Percentiles rank a stretch among this genome's conserved stretches.
These are phyloP conservation scores for Zapus hudsonius DNA, from an alignment of 2,113 vertebrate genomes.

Conservation along the genomic window DNA sequence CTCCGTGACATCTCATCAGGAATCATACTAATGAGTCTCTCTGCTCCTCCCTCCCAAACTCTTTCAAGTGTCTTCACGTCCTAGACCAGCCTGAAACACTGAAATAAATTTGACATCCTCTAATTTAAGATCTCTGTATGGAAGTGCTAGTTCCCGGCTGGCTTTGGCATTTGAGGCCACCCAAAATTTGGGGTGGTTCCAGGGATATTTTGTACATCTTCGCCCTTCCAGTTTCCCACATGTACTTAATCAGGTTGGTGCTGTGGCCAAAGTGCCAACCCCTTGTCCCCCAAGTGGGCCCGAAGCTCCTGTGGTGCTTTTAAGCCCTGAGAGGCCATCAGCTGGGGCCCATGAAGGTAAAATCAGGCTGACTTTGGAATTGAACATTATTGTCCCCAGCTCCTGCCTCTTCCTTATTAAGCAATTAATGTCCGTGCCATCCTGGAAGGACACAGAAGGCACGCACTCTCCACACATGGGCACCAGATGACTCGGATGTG, in stretches of 20 bases:
- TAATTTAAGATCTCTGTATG: conserved; percentile 64
- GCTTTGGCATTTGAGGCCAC: conserved; percentile 64
- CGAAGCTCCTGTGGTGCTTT: conserved; percentile 44
- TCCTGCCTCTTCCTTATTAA: conserved; percentile 70
- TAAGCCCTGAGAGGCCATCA: conserved; percentile 54
- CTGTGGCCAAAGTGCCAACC: conserved; percentile 4
- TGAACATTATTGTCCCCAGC: conserved; percentile 72
- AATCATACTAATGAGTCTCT: not conserved
- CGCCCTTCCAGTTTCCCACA: conserved; percentile 59
- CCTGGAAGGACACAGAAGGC: conserved; percentile 64
- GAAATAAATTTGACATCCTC: conserved; percentile 53
- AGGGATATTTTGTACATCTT: conserved; percentile 65
- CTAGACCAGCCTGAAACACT: conserved; percentile 9
- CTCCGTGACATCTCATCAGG: not conserved
- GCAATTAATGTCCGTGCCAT: conserved; percentile 77
- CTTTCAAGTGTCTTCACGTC: not conserved
- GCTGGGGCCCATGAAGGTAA: conserved; percentile 62
- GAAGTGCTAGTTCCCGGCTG: conserved; percentile 52
- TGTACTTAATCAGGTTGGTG: conserved; percentile 49
- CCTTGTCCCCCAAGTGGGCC: not conserved
- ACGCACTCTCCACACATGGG: conserved; percentile 78
- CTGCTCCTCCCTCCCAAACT: not conserved
- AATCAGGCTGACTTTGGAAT: conserved; percentile 63
- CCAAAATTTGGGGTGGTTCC: conserved; percentile 56
- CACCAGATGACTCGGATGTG: conserved; percentile 74